A percentile compares a stretch with the other conserved stretches of the same genome.
Conservation (phyloP, 2,797 vertebrate genomes). For the Morus bassanus region DNA sequence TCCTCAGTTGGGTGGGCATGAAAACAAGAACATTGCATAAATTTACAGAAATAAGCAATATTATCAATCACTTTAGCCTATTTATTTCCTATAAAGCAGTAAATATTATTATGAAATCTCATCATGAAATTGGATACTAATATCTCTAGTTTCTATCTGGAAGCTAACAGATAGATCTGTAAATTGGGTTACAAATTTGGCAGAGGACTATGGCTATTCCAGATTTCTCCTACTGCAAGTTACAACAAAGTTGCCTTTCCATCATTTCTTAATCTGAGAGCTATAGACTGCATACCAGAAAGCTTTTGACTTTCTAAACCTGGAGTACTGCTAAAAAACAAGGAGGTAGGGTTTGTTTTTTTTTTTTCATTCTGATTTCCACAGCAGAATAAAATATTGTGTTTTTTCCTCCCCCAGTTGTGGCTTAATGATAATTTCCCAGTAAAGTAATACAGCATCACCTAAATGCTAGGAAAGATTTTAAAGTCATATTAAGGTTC, state of each 20-base stretch:
- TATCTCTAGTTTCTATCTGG: neutral
- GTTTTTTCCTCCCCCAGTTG: neutral
- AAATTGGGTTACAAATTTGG: neutral
- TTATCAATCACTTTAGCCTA: neutral
- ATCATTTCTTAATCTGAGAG: neutral
- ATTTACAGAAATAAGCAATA: neutral
- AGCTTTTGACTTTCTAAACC: neutral
- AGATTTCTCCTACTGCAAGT: neutral
- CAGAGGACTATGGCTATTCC: neutral
- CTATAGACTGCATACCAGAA: neutral
- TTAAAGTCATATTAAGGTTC: neutral
- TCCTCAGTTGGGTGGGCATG: neutral
- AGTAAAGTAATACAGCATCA: neutral
- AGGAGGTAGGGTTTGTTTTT: rapidly evolving
- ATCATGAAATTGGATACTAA: neutral
- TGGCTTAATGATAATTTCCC: neutral
- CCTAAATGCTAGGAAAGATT: neutral
- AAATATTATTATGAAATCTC: neutral
- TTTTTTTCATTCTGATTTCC: neutral
- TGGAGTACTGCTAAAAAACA: neutral
- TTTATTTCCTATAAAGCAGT: neutral
- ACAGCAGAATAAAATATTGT: neutral
- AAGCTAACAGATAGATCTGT: neutral
- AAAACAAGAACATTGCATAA: neutral
- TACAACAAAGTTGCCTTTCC: too few relatives aligned